Conservation (phyloP, 1,140 invertebrate genomes). For the Formica selysi region DNA sequence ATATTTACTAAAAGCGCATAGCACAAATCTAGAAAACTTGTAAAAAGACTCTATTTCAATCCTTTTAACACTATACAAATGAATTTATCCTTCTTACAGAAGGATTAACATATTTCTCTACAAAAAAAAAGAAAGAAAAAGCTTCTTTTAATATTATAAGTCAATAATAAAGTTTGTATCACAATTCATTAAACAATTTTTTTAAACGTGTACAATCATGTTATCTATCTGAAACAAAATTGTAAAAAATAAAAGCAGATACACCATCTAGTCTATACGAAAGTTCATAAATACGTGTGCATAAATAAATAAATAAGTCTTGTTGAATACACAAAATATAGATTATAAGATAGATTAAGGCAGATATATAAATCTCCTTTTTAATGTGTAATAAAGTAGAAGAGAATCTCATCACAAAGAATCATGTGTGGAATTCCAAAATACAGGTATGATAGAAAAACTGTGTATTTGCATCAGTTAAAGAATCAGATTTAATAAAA, state of each 20-base stretch:
- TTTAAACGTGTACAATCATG: constrained; percentile 30
- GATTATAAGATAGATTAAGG: neutral
- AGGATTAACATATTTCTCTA: constrained; percentile 1
- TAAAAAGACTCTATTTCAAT: constrained; percentile 24
- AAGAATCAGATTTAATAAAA: constrained; percentile 23
- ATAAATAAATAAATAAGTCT: constrained; percentile 61
- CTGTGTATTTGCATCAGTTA: neutral
- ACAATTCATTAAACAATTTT: constrained; percentile 56
- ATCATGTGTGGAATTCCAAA: constrained; percentile 8
- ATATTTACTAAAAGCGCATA: neutral
- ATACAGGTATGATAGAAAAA: constrained; percentile 8
- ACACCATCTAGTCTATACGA: constrained; percentile 31
- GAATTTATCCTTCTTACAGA: constrained; percentile 21
- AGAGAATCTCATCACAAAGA: constrained; percentile 49
- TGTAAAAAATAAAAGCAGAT: constrained; percentile 25
- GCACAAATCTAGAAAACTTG: constrained; percentile 14
- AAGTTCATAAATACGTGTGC: constrained; percentile 57
- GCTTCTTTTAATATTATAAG: constrained; percentile 18
- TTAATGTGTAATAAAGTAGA: constrained; percentile 15
- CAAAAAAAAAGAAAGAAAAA: neutral
- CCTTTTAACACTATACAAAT: constrained; percentile 31
- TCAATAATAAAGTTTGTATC: constrained; percentile 49
- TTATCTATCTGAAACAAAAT: constrained; percentile 28
- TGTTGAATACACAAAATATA: neutral
- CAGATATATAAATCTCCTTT: constrained; percentile 13